Base-by-base conservation (phyloP, 2,888 invertebrate genomes). In the Callyntrura guangdongensis region DNA sequence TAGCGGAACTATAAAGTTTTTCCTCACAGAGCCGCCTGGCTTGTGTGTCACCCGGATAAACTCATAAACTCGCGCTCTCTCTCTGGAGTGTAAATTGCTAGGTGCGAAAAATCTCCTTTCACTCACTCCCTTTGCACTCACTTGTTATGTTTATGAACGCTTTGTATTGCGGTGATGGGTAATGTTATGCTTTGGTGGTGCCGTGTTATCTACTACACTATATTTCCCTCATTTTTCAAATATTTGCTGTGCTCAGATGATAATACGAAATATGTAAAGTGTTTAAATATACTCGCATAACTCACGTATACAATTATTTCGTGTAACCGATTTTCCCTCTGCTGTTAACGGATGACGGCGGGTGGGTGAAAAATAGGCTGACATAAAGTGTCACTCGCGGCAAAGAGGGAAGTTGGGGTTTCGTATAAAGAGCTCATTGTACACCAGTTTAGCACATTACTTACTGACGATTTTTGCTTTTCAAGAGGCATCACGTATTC, bases 1-100 rank as follows among this genome's bases (percentile, higher is more conserved):
- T 36, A 36, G 20, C 20, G 36, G 47, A 45, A 36, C 20, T 11
- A n/a, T 72, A 36, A 36, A 36, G 45, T 72, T 17, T 17, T 72
- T 45, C 45, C 17, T 72, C 17, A n/a, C n/a, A n/a, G 3, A 47
- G 17, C 9, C 36, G 45, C 9, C 45, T 72, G 45, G 72, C 36
- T 72, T 45, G 17, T 45, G 45, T 72, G 72, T 9, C 72, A 47
- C 17, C 25, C 17, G 72, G 45, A 45, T 72, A 45, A 72, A 72
- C 72, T 72, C 36, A 17, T n/a, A n/a, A n/a, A n/a, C n/a, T n/a
- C n/a, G n/a, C n/a, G n/a, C n/a, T n/a, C 20, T 72, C 72, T 72
- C 72, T 72, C 17, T 45, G 45, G 47, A 72, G 72, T 72, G 72
- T 72, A 72, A 72, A 72, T 45, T 72, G 17, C n/a, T 45, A 47